Evolutionary conservation across 1,140 invertebrate species (phyloP), one percentile per base, ranked within the genome.

Genomic region (Parapsyche elsis): DNA sequence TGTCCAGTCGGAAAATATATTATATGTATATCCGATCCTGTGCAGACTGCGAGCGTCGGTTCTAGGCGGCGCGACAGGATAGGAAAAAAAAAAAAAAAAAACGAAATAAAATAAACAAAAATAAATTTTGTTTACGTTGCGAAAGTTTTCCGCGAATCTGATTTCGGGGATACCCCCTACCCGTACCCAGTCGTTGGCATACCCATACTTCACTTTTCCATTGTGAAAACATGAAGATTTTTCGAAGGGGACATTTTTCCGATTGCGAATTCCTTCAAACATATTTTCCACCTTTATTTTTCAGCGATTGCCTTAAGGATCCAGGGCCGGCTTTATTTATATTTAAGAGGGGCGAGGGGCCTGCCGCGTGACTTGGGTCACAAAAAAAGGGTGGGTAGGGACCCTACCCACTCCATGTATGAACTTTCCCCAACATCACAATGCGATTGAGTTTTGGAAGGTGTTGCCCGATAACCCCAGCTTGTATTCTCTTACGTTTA

Each of bases 241-340:
- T 53, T 53, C 49, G 49, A 53, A 53, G 53, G 77, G 19, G 64
- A 71, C 61, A 71, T 71, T 71, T 71, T 53, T 71, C 77, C 77
- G 53, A 30, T 71, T 64, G 76, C 76, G 76, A 70, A 64, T 44
- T 49, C 49, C 44, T 61, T 19, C 23, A 30, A 19, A 70, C 78
- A 81, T 80, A 78, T 80, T 82, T 81, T 75, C 76, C 76, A 79
- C 81, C 79, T 82, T 82, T 82, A 82, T 82, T 82, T 82, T 80
- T 71, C 81, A 78, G 78, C 79, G 79, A 78, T 77, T 77, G 75
- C 81, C 76, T 78, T 78, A 78, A 82, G 77, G 81, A 80, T 82
- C 77, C 73, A 21, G 78, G 81, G 12, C 70, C 49, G 76, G 81
- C 75, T 82, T 82, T 82, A 80, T 82, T 82, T 82, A 82, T 82